These are phyloP conservation scores for Ips nitidus DNA, from an alignment of 1,140 invertebrate species.

Conservation along the genomic window DNA sequence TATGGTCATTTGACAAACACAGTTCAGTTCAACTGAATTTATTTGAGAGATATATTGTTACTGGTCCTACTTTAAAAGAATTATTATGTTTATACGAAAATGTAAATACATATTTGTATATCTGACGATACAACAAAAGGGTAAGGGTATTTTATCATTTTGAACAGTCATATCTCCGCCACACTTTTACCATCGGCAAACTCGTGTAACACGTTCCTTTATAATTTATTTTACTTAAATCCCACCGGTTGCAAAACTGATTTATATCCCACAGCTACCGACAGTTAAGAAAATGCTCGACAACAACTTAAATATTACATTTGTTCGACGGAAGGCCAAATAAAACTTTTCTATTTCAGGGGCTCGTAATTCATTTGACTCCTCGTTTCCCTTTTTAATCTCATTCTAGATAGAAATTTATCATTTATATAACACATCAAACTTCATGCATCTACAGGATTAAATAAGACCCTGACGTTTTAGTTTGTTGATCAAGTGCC, in stretches of 20 bases:
- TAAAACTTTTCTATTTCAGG: neutral
- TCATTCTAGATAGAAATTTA: too few relatives aligned
- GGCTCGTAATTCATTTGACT: too few relatives aligned
- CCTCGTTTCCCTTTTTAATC: too few relatives aligned
- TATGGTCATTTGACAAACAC: constrained; percentile 6
- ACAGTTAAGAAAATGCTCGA: constrained; percentile 7
- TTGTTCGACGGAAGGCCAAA: neutral
- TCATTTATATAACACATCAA: neutral
- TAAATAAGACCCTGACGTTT: constrained; percentile 4
- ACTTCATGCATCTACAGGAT: neutral
- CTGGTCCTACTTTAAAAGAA: neutral
- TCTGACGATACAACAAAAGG: neutral
- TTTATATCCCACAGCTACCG: constrained; percentile 4
- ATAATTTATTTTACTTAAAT: constrained; percentile 16
- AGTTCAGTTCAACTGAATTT: constrained; percentile 2
- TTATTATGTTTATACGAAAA: constrained; percentile 3
- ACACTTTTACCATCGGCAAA: constrained; percentile 11
- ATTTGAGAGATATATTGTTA: neutral
- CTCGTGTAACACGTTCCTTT: constrained; percentile 7
- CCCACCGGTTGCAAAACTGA: constrained; percentile 6
- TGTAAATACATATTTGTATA: neutral
- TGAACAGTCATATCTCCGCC: neutral
- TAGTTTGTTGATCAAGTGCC: constrained; percentile 13
- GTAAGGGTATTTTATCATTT: constrained; percentile 1
- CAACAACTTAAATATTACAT: neutral